These are phyloP conservation scores for Leptonema lineaticorne DNA, from an alignment of 1,140 invertebrate species.

Conservation along the genomic window DNA sequence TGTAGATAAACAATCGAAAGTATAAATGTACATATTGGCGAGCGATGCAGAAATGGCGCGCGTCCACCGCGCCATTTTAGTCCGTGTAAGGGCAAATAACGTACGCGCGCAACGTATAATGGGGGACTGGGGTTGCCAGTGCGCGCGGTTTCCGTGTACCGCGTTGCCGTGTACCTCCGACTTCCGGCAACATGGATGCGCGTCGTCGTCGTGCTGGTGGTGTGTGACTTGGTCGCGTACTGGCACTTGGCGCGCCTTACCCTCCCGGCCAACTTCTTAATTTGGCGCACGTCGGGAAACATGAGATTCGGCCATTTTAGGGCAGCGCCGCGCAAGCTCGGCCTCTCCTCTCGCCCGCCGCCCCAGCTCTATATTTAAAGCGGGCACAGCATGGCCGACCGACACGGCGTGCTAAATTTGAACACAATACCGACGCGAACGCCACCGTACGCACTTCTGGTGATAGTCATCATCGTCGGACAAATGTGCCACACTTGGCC, in stretches of 20 bases:
- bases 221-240: not conserved
- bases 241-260: slow-evolving; percentile 16
- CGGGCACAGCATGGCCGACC: slow-evolving; percentile 15
- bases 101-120: not conserved
- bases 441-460: slow-evolving; percentile 2
- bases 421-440: slow-evolving; percentile 36
- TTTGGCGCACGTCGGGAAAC: slow-evolving; percentile 39
- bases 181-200: slow-evolving; percentile 40
- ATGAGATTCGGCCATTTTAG: slow-evolving; percentile 39
- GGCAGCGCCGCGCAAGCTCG: slow-evolving; percentile 16
- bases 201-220: slow-evolving; percentile 7
- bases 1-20: no score
- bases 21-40: no score
- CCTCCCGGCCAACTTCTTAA: slow-evolving; percentile 33
- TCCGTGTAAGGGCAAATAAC: no score
- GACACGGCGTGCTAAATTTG: slow-evolving; percentile 38
- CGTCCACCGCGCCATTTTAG: no score
- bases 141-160: not conserved
- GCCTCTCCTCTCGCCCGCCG: not conserved
- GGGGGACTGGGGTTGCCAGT: slow-evolving; percentile 2
- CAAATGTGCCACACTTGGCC: not conserved
- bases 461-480: no score
- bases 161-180: slow-evolving; percentile 22
- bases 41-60: no score
- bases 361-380: slow-evolving; percentile 32